Evolutionary conservation across 1,140 invertebrate genomes (phyloP).

Genomic region (Drosophila bifasciata): DNA sequence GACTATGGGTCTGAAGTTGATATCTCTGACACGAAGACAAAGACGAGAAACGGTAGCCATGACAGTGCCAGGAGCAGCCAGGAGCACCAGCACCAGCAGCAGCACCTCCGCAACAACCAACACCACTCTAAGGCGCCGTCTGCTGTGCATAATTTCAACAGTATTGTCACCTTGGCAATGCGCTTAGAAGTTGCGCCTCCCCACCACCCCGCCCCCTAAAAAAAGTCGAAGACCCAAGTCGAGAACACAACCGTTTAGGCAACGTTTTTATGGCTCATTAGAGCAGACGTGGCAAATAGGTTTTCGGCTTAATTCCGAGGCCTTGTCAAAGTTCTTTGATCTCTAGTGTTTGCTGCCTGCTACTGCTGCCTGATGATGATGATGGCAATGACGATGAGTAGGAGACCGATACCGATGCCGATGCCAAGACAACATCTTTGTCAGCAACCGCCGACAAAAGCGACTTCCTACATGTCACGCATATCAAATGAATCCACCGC

Average conservation of each 20-base stretch:
- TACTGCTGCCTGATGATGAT: constrained; percentile 1
- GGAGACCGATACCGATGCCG: constrained; percentile 3
- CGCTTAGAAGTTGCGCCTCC: constrained; percentile 37
- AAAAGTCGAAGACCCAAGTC: background rate
- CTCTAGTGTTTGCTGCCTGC: constrained; percentile 27
- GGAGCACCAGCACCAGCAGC: background rate
- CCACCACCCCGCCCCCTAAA: background rate
- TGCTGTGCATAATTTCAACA: constrained; percentile 46
- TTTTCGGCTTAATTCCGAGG: constrained; percentile 37
- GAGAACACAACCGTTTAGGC: constrained; percentile 52
- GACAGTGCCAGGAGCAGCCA: constrained; percentile 19
- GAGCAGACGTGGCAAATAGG: constrained; percentile 76
- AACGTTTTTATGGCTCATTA: constrained; percentile 79
- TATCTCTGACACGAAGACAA: constrained; percentile 11
- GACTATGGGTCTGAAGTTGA: constrained; percentile 46
- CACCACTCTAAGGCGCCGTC: background rate
- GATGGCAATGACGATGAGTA: constrained; percentile 28
- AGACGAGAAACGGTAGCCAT: constrained; percentile 54
- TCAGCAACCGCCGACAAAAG: constrained; percentile 55
- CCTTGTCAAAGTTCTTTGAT: constrained; percentile 73
- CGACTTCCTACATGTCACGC: constrained; percentile 70
- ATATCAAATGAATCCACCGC: constrained; percentile 69
- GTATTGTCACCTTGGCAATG: constrained; percentile 63
- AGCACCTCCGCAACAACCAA: background rate
- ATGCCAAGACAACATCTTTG: too few species aligned